Evolutionary conservation across 2,888 invertebrate species (phyloP).

Genomic region (Nesidiocoris tenuis): DNA sequence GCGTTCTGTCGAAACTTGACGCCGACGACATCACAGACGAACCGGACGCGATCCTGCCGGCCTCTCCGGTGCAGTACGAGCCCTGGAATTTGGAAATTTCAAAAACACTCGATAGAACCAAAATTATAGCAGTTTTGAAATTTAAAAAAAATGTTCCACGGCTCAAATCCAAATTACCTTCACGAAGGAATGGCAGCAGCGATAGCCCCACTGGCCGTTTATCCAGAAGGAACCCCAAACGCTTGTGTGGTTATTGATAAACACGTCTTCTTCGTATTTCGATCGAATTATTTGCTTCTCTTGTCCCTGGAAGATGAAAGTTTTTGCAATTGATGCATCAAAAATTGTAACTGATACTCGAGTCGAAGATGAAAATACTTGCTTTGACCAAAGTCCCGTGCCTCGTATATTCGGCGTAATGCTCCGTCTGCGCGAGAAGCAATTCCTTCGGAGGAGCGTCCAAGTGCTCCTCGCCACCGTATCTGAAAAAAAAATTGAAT

Average conservation of each 20-base stretch:
- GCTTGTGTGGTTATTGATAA: slow-evolving; percentile 87
- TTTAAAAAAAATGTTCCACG: no score
- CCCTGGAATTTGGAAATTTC: slow-evolving; percentile 57
- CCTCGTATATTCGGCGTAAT: slow-evolving; percentile 92
- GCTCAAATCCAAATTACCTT: no score
- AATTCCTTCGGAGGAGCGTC: slow-evolving; percentile 85
- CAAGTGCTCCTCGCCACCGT: slow-evolving; percentile 92
- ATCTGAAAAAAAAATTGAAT: slow-evolving; percentile 54
- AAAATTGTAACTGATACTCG: not conserved
- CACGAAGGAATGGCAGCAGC: slow-evolving; percentile 90
- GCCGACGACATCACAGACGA: slow-evolving; percentile 41
- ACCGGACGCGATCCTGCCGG: slow-evolving; percentile 56
- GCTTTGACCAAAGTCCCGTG: slow-evolving; percentile 74
- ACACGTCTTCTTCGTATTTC: slow-evolving; percentile 91
- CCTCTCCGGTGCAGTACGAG: slow-evolving; percentile 83
- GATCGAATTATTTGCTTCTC: slow-evolving; percentile 84
- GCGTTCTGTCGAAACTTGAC: not conserved
- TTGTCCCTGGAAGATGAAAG: slow-evolving; percentile 62
- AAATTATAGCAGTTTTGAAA: no score
- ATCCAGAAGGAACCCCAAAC: slow-evolving; percentile 97
- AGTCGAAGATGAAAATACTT: not conserved
- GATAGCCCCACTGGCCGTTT: slow-evolving; percentile 91
- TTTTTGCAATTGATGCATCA: not conserved
- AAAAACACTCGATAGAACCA: no score
- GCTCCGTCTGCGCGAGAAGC: slow-evolving; percentile 89